These are phyloP conservation scores for Enteromius unitaeniatus DNA, from an alignment of 2,797 vertebrate genomes.

Conservation along the genomic window DNA sequence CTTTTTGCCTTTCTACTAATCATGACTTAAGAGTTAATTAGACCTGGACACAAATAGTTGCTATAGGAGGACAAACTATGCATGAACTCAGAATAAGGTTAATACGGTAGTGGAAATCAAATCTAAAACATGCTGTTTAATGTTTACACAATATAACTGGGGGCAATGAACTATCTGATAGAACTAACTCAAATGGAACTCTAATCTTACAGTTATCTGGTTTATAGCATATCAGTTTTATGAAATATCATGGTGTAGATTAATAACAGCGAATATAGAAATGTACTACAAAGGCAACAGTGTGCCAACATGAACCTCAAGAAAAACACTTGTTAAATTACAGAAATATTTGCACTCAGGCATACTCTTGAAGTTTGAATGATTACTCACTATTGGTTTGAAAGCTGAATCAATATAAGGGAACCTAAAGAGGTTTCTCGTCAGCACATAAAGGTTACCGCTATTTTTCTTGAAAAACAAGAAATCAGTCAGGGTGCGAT, in stretches of 20 bases:
- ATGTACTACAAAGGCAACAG: constrained; percentile 21
- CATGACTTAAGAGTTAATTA: neutral
- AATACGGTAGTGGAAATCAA: neutral
- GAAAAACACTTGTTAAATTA: constrained; percentile 24
- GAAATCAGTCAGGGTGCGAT: constrained; percentile 34
- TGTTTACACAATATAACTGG: neutral
- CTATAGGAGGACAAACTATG: neutral
- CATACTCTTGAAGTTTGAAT: constrained; percentile 17
- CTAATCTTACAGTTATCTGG: neutral
- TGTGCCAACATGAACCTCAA: neutral
- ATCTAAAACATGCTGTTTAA: neutral
- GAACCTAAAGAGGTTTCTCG: constrained; percentile 18
- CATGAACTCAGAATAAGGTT: neutral
- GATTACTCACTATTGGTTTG: constrained; percentile 37
- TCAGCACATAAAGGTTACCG: constrained; percentile 44
- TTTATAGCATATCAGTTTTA: neutral
- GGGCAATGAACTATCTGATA: neutral
- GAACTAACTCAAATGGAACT: neutral
- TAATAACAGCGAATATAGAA: neutral
- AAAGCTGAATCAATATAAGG: constrained; percentile 38
- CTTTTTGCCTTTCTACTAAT: neutral
- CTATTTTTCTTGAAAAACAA: constrained; percentile 48
- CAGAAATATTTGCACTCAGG: constrained; percentile 8
- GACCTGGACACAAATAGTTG: neutral
- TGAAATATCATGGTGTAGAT: neutral